Evolutionary conservation across 92 coral and sea anemone genomes (phyloP).

Genomic region (Porites evermanni): DNA sequence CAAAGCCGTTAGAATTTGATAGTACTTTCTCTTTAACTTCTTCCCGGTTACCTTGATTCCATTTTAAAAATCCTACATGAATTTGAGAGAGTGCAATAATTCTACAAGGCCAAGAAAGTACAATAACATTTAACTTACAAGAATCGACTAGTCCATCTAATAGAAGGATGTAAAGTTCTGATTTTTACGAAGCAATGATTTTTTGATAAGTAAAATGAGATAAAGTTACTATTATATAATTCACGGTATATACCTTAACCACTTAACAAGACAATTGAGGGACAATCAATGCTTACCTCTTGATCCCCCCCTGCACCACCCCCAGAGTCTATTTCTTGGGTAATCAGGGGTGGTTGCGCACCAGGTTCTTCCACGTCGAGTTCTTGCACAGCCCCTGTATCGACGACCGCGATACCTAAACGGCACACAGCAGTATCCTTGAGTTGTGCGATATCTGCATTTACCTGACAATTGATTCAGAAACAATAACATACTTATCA

Average conservation of each 20-base stretch:
- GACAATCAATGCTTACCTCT: conserved; percentile 14
- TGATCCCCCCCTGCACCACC: conserved; percentile 48
- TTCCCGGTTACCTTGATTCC: background rate
- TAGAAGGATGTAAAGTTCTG: background rate
- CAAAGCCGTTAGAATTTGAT: background rate
- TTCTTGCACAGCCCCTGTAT: conserved; percentile 39
- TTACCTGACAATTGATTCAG: conserved; percentile 12
- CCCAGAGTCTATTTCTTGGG: conserved; percentile 44
- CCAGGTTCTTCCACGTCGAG: conserved; percentile 39
- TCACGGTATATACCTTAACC: too few relatives aligned
- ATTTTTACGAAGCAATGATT: too few relatives aligned
- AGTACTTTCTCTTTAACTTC: background rate
- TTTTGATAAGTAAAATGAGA: too few relatives aligned
- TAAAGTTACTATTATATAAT: too few relatives aligned
- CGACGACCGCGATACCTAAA: conserved; percentile 40
- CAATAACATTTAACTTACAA: too few relatives aligned
- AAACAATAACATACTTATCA: background rate
- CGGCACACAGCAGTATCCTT: conserved; percentile 54
- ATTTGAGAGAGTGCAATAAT: too few relatives aligned
- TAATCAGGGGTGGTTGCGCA: conserved; percentile 44
- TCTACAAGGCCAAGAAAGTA: too few relatives aligned
- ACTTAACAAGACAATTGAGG: background rate
- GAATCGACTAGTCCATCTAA: too few relatives aligned
- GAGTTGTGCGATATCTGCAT: conserved; percentile 45
- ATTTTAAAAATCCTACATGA: too few relatives aligned